phyloP scores from a whole-genome alignment of 2,888 invertebrate genomes.

The Harpalus rufipes region DNA sequence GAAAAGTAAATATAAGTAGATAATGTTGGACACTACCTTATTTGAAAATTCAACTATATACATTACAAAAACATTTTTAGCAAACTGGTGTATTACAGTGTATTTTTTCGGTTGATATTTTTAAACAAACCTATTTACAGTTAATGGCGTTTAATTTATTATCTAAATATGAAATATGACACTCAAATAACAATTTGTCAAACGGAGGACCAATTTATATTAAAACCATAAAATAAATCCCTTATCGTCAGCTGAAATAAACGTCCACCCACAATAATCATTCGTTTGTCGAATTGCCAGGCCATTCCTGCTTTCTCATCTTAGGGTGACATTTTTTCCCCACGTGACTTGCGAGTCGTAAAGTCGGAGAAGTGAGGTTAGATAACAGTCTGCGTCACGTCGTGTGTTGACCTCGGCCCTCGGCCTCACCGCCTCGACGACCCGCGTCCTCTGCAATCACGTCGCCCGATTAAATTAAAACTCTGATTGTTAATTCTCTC shows the following conservation, averaged over 20 bases:
- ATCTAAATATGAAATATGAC: not conserved
- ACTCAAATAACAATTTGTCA: not conserved
- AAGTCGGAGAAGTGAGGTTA: constrained; percentile 27
- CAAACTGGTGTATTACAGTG: too few relatives aligned
- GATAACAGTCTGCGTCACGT: constrained; percentile 14
- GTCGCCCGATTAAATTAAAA: constrained; percentile 47
- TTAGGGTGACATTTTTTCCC: constrained; percentile 50
- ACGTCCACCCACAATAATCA: constrained; percentile 8
- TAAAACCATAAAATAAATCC: not conserved
- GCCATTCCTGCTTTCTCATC: constrained; percentile 28
- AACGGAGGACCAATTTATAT: not conserved
- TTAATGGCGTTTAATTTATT: not conserved
- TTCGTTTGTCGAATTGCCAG: constrained; percentile 10
- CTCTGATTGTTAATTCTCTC: constrained; percentile 44
- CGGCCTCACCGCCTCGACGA: not conserved
- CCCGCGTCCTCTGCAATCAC: constrained; percentile 14
- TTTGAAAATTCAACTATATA: too few relatives aligned
- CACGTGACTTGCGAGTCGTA: constrained; percentile 50
- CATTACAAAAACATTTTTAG: too few relatives aligned
- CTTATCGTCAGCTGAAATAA: constrained; percentile 19
- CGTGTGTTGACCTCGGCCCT: constrained; percentile 41
- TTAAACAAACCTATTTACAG: too few relatives aligned
- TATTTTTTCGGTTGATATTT: too few relatives aligned
- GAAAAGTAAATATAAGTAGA: too few relatives aligned
- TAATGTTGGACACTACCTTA: too few relatives aligned